These are phyloP conservation scores for Epinotia ramella DNA, from an alignment of 2,888 invertebrate genomes.

Conservation along the genomic window DNA sequence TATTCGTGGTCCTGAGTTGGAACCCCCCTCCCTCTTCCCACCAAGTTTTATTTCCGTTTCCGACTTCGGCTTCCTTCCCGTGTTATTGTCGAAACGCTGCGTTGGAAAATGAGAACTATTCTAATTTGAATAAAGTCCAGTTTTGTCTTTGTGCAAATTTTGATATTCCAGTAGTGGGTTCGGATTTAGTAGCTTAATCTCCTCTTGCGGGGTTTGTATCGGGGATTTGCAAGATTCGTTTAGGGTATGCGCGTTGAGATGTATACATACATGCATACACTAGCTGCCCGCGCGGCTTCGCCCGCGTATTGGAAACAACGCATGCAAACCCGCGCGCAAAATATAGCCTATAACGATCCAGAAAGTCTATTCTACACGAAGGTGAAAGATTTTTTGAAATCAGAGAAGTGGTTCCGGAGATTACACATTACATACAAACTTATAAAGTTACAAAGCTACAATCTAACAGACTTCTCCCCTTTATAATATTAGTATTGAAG, in stretches of 20 bases:
- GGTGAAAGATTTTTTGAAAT: no score
- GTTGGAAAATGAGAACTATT: constrained; percentile 30
- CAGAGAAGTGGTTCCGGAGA: no score
- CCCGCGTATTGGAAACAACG: no score
- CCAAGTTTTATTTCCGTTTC: constrained; percentile 48
- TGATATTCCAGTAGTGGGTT: constrained; percentile 10
- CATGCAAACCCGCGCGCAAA: no score
- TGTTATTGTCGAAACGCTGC: constrained; percentile 31
- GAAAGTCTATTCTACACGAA: no score
- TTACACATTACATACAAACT: no score
- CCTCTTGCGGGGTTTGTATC: constrained; percentile 18
- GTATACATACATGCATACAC: not conserved
- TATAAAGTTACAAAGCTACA: no score
- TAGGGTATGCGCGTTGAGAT: not conserved
- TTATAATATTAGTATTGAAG: no score
- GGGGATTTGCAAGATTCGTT: constrained; percentile 18
- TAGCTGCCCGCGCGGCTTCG: no score
- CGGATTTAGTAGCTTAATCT: constrained; percentile 20
- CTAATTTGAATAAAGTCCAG: constrained; percentile 19
- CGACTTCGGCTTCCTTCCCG: constrained; percentile 40
- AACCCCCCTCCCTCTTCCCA: constrained; percentile 17
- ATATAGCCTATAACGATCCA: no score
- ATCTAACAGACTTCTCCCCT: no score
- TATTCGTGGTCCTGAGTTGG: constrained; percentile 12
- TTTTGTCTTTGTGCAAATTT: not conserved